phyloP scores from a whole-genome alignment of 2,113 vertebrate species.

The Aegypius monachus region DNA sequence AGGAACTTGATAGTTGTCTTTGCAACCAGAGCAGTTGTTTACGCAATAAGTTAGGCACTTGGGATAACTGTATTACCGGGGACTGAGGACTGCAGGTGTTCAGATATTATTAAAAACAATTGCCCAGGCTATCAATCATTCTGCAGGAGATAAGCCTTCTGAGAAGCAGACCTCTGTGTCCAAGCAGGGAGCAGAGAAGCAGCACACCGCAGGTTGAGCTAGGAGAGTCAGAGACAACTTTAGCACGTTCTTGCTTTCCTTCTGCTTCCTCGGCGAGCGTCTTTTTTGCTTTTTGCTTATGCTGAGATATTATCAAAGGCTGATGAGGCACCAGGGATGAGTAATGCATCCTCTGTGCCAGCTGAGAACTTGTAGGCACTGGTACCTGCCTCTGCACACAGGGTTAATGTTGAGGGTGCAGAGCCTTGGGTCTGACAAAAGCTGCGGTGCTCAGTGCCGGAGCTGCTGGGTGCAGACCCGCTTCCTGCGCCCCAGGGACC shows the following conservation, averaged over 20 bases:
- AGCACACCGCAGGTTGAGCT: background rate
- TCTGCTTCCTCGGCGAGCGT: background rate
- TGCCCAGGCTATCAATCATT: background rate
- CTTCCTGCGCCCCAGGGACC: background rate
- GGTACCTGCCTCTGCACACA: background rate
- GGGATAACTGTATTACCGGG: background rate
- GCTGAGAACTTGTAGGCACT: background rate
- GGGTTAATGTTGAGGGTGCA: background rate
- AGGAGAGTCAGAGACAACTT: background rate
- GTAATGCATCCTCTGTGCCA: constrained; percentile 34
- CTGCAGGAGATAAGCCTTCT: background rate
- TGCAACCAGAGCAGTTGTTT: background rate
- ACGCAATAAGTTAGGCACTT: background rate
- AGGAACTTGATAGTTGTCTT: background rate
- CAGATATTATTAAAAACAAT: background rate
- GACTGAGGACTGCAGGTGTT: background rate
- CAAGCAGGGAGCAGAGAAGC: background rate
- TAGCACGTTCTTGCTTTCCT: background rate
- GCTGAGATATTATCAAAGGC: constrained; percentile 32
- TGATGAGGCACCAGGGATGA: constrained; percentile 34
- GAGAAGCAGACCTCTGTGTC: background rate
- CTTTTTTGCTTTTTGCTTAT: constrained; percentile 19
- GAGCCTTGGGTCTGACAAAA: constrained; percentile 10
- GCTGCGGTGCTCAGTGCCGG: background rate
- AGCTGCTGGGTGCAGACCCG: background rate